phyloP scores from a whole-genome alignment of 2,797 vertebrate species.

The Hybognathus amarus region DNA sequence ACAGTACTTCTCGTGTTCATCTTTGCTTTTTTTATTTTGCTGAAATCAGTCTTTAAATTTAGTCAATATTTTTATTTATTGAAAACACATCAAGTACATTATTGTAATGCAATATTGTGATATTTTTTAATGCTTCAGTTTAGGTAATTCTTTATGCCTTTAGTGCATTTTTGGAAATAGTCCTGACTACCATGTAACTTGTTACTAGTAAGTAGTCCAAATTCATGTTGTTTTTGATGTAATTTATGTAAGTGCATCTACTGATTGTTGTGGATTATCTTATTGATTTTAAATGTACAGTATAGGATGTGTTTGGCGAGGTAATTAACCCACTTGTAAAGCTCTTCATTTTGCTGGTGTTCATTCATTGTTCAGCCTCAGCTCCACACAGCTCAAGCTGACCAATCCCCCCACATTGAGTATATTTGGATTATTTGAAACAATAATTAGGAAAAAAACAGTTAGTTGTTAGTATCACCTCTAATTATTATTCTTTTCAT shows the following conservation, averaged over 20 bases:
- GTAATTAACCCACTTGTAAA: not conserved
- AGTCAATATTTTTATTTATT: not conserved
- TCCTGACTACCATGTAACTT: not conserved
- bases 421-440: conserved; percentile 1
- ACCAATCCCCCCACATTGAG: not conserved
- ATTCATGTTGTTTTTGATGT: not conserved
- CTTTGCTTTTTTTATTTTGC: conserved; percentile 5
- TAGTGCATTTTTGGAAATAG: not conserved
- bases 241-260: not conserved
- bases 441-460: not conserved
- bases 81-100: not conserved
- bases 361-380: not conserved
- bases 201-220: not conserved
- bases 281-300: not conserved
- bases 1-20: too few species aligned
- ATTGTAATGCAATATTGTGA: not conserved
- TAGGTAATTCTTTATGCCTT: not conserved
- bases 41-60: not conserved
- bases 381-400: not conserved
- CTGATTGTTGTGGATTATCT: not conserved
- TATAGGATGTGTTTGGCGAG: not conserved
- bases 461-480: not conserved
- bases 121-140: not conserved
- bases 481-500: not conserved
- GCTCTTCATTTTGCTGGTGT: not conserved